Evolutionary conservation across 2,797 vertebrate genomes (phyloP), one percentile per base, ranked within the genome.

Genomic region (Pristis pectinata): DNA sequence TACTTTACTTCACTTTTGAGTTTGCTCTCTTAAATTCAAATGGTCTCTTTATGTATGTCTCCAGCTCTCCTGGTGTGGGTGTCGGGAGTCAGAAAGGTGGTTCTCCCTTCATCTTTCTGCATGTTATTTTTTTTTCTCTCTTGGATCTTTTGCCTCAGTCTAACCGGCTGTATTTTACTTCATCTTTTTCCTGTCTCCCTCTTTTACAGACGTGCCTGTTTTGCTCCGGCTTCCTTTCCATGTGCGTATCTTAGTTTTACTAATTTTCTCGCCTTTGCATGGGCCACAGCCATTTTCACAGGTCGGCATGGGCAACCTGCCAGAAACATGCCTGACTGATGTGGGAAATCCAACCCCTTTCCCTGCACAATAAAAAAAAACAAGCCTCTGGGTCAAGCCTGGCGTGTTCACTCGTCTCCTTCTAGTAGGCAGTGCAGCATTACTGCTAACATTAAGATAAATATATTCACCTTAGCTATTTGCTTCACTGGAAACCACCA

Each of bases 391-490:
- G 87, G 34, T 91, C n/a, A 64, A 24, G 8, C 19, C 22, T 41
- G 87, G 87, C 41, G 59, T 15, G 17, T 22, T 91, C 61, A 91
- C 11, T 49, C 64, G 17, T 67, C 64, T 49, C 24, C 22, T 53
- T 37, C 41, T 15, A 15, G 4, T 13, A 72, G 92, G 64, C 37
- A 74, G 67, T 70, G 17, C 4, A 34, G 37, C 30, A 4, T 24
- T 41, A 61, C 89, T 67, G 59, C 61, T 34, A 41, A 19, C 17
- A 30, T 74, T 74, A 11, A 49, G 67, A 70, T 30, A 53, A 93
- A 93, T 30, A 93, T 93, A 72, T 74, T 72, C 91, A 93, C 67
- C 91, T 93, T 49, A 44, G 67, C 22, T 93, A 74, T 74, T 93
- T 27, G 64, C 37, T 53, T 93, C 37, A 93, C 92, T 49, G 67